Evolutionary conservation across 2,797 vertebrate genomes (phyloP).

Genomic region (Menidia menidia): DNA sequence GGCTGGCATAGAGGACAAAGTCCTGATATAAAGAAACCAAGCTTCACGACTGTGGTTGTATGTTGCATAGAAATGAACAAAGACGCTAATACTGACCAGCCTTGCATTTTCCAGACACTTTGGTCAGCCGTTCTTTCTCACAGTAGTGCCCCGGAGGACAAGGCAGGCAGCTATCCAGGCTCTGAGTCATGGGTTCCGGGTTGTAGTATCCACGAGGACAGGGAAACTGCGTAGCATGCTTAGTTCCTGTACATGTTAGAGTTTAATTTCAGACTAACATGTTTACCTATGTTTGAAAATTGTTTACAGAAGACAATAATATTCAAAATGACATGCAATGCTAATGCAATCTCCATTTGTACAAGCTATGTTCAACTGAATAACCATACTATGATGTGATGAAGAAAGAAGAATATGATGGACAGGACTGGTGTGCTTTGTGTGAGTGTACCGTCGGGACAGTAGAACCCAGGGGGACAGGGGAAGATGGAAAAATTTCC

Average conservation of each 20-base stretch:
- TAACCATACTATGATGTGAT: neutral
- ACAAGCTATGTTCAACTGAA: neutral
- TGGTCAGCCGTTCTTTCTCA: constrained; percentile 88
- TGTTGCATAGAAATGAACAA: constrained; percentile 42
- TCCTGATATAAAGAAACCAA: constrained; percentile 41
- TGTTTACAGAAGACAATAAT: no score
- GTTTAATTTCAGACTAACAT: constrained; percentile 9
- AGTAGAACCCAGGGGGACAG: constrained; percentile 93
- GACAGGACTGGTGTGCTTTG: neutral
- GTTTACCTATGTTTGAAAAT: no score
- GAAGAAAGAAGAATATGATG: neutral
- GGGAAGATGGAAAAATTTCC: constrained; percentile 83
- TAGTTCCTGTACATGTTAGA: constrained; percentile 83
- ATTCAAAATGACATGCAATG: no score
- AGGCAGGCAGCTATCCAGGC: constrained; percentile 94
- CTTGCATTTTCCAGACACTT: constrained; percentile 90
- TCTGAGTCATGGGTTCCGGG: constrained; percentile 92
- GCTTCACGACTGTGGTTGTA: constrained; percentile 24
- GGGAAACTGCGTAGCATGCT: constrained; percentile 88
- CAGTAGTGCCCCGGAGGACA: constrained; percentile 94
- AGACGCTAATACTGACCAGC: constrained; percentile 83
- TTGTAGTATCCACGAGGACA: constrained; percentile 97
- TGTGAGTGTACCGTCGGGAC: constrained; percentile 85
- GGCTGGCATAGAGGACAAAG: constrained; percentile 33
- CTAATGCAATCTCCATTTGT: neutral